phyloP scores from a whole-genome alignment of 2,888 invertebrate genomes.

The Lydus trimaculatus region DNA sequence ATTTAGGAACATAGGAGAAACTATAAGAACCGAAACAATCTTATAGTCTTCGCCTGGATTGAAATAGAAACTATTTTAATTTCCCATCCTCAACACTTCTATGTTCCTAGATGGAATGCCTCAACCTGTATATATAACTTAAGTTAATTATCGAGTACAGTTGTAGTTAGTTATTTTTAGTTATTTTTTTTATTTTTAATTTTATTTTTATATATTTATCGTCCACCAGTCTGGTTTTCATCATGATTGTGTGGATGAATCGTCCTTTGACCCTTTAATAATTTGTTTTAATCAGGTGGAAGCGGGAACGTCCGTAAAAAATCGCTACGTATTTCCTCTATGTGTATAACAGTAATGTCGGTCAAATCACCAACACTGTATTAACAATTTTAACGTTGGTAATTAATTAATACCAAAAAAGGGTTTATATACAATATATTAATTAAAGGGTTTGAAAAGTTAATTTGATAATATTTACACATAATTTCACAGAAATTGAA shows the following conservation, averaged over 20 bases:
- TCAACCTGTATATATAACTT: no score
- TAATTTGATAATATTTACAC: background rate
- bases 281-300: slow-evolving; percentile 28
- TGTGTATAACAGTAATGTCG: slow-evolving; percentile 29
- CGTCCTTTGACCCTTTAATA: slow-evolving; percentile 20
- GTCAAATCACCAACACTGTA: slow-evolving; percentile 17
- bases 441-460: background rate
- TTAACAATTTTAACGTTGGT: background rate
- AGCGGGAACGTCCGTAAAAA: slow-evolving; percentile 31
- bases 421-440: background rate
- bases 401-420: background rate
- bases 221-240: background rate
- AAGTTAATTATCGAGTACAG: no score
- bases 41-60: no score
- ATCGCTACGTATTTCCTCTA: slow-evolving; percentile 33
- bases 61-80: no score
- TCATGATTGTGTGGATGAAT: background rate
- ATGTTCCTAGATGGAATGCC: no score
- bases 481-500: background rate
- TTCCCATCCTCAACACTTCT: no score
- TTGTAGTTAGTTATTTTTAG: background rate
- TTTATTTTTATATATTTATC: no score
- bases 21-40: no score
- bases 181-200: background rate
- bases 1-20: no score